phyloP scores from a whole-genome alignment of 2,888 invertebrate genomes.

The Pristionchus exspectatus region DNA sequence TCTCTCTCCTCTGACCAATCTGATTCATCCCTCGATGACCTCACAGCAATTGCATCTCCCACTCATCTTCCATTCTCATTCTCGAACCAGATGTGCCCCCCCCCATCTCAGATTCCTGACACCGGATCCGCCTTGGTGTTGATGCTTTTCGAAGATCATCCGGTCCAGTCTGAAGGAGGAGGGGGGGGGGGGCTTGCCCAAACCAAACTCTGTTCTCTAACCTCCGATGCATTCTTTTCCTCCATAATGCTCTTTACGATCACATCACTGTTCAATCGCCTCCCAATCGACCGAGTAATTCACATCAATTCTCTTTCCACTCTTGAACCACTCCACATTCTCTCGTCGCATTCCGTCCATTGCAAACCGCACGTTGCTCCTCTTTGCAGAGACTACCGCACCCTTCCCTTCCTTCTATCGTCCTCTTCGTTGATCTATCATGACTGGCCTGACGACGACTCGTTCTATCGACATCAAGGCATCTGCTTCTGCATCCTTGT shows the following conservation, averaged over 20 bases:
- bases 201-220: not conserved
- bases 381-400: constrained; percentile 38
- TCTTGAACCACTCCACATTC: constrained; percentile 30
- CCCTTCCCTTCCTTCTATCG: not conserved
- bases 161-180: not conserved
- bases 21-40: constrained; percentile 18
- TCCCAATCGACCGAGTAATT: not conserved
- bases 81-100: not conserved
- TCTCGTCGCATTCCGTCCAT: constrained; percentile 5
- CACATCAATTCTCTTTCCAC: not conserved
- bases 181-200: not conserved
- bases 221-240: not conserved
- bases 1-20: constrained; percentile 9
- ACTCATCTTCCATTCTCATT: constrained; percentile 1
- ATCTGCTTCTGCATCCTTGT: constrained; percentile 31
- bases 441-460: constrained; percentile 5
- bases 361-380: not conserved
- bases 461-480: constrained; percentile 34
- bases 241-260: not conserved
- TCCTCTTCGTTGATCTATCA: constrained; percentile 11
- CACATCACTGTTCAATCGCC: not conserved
- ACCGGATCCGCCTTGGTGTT: not conserved
- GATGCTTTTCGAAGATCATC: constrained; percentile 21
- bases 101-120: constrained; percentile 14
- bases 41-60: constrained; percentile 37